phyloP scores from a whole-genome alignment of 2,888 invertebrate species.

The Autographa pulchrina region DNA sequence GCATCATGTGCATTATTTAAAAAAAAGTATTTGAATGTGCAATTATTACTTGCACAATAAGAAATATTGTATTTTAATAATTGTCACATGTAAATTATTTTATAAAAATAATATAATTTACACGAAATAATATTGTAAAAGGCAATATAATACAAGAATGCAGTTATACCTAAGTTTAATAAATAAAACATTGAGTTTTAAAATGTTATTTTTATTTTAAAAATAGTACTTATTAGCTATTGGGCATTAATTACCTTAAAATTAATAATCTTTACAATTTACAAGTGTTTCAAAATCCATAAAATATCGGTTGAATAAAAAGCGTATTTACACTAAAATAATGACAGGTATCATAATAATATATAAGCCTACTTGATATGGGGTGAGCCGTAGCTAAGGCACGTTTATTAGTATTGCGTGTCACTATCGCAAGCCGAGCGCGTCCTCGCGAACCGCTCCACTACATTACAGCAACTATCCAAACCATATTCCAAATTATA shows the following conservation, averaged over 20 bases:
- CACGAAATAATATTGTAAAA: conserved; percentile 6
- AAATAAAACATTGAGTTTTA: conserved; percentile 83
- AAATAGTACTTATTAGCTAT: conserved; percentile 88
- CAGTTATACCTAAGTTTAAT: conserved; percentile 27
- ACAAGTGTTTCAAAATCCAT: conserved; percentile 89
- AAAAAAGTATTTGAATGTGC: not conserved
- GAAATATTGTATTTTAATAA: not conserved
- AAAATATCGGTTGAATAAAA: conserved; percentile 89
- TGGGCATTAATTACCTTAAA: conserved; percentile 88
- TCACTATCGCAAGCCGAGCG: conserved; percentile 49
- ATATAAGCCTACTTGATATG: conserved; percentile 87
- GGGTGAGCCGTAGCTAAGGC: conserved; percentile 87
- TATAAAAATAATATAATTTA: conserved; percentile 7
- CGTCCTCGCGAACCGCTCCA: conserved; percentile 34
- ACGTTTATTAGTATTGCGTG: conserved; percentile 81
- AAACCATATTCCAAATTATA: conserved; percentile 73
- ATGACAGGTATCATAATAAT: conserved; percentile 85
- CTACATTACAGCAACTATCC: conserved; percentile 60
- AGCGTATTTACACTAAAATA: conserved; percentile 88
- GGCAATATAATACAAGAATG: conserved; percentile 7
- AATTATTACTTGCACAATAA: conserved; percentile 1
- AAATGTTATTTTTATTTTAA: conserved; percentile 88
- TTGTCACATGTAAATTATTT: conserved; percentile 7
- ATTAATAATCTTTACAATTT: conserved; percentile 90
- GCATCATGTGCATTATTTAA: conserved; percentile 1